These are phyloP conservation scores for Phytoseiulus persimilis DNA, from an alignment of 2,888 invertebrate genomes.

Conservation along the genomic window DNA sequence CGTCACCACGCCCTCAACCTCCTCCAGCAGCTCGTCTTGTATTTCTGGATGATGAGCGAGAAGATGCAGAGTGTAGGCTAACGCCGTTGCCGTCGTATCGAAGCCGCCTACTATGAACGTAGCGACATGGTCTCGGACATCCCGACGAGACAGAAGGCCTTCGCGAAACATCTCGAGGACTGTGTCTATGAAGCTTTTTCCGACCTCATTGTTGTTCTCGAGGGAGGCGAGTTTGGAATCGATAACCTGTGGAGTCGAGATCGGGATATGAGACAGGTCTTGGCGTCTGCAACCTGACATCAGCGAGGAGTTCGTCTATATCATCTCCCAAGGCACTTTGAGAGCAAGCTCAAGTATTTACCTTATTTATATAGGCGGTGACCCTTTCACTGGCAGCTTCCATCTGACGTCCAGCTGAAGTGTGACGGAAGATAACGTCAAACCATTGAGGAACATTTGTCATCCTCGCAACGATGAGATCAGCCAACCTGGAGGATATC, in stretches of 20 bases:
- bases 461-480: not conserved
- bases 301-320: too few relatives aligned
- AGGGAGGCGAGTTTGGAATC: not conserved
- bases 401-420: not conserved
- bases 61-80: conserved; percentile 27
- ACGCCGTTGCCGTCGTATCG: conserved; percentile 6
- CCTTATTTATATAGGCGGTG: conserved; percentile 6
- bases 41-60: not conserved
- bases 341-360: too few relatives aligned
- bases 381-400: not conserved
- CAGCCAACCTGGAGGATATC: conserved; percentile 22
- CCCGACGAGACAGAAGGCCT: not conserved
- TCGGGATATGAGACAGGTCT: too few relatives aligned
- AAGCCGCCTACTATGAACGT: conserved; percentile 27
- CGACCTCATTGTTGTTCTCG: not conserved
- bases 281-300: too few relatives aligned
- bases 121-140: conserved; percentile 27
- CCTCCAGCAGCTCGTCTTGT: not conserved
- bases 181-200: conserved; percentile 9
- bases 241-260: not conserved
- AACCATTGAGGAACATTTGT: conserved; percentile 1
- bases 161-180: not conserved
- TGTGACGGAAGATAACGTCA: not conserved
- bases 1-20: not conserved
- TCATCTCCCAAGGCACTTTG: too few relatives aligned